Conservation (phyloP, 2,113 vertebrate species). For the Prolemur simus region DNA sequence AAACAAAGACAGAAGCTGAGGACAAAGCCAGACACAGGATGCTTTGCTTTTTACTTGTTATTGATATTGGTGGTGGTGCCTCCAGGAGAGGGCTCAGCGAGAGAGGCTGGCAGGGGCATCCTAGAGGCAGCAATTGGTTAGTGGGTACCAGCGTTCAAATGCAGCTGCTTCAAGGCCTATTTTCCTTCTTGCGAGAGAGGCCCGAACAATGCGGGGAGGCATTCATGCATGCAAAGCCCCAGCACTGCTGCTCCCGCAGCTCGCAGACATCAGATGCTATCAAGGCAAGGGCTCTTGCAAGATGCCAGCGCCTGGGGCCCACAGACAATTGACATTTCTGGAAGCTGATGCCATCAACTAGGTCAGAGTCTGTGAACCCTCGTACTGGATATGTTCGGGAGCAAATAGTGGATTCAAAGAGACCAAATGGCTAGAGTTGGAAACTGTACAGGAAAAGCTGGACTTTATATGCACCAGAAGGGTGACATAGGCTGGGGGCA, state of each 20-base stretch:
- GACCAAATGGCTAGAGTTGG: neutral
- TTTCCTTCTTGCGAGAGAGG: neutral
- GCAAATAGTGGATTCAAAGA: neutral
- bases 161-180: neutral
- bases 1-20: neutral
- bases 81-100: neutral
- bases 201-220: neutral
- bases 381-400: neutral
- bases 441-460: neutral
- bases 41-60: neutral
- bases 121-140: neutral
- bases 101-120: neutral
- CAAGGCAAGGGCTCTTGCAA: neutral
- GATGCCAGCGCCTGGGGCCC: neutral
- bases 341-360: neutral
- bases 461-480: neutral
- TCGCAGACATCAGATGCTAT: neutral
- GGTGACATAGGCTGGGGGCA: neutral
- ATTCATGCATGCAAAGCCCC: rapidly evolving
- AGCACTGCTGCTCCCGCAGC: rapidly evolving
- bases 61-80: neutral
- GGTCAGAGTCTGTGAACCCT: neutral
- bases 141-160: neutral
- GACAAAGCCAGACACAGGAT: neutral
- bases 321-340: neutral